Evolutionary conservation across 2,113 vertebrate genomes (phyloP), one percentile per base, ranked within the genome.

Genomic region (Psettodes erumei): DNA sequence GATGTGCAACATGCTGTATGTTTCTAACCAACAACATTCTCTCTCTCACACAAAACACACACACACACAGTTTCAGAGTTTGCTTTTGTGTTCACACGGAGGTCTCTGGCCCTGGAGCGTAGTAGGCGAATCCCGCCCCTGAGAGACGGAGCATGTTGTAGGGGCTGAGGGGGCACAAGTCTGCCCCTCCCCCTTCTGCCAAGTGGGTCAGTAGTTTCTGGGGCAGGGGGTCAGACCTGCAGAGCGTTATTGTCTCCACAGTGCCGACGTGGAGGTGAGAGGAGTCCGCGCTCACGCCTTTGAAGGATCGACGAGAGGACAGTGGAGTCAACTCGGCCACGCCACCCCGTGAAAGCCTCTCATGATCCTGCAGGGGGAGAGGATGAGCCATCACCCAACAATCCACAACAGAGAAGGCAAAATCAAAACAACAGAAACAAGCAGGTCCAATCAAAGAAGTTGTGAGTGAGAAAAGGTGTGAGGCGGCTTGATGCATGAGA

Each of bases 21-120:
- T 53, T 50, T 70, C 53, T 27, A 37, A 37, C 72, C 61, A 15
- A 47, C 3, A 3, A 62, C 40, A 61, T 35, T 67, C 74, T n/a
- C n/a, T n/a, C n/a, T n/a, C n/a, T n/a, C n/a, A n/a, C n/a, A n/a
- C n/a, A n/a, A n/a, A n/a, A n/a, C n/a, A n/a, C n/a, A 33, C 43
- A 7, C 18, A 54, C 32, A 21, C 23, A 63, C 16, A 56, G n/a
- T 81, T 63, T 56, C 59, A 54, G 25, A 63, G 51, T 51, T 54
- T 40, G 60, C 6, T 8, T 45, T 25, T 50, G 38, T 40, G 74
- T 83, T 92, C 88, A 93, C 73, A 97, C 95, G 0, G 95, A 93
- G 6, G 96, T 96, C 93, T 96, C 96, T 66, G 95, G 93, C 84
- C 94, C 95, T 33, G 95, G 92, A 88, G 94, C 90, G 59, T 81